Conservation (phyloP, 1,140 invertebrate genomes). For the Eumaeus atala region DNA sequence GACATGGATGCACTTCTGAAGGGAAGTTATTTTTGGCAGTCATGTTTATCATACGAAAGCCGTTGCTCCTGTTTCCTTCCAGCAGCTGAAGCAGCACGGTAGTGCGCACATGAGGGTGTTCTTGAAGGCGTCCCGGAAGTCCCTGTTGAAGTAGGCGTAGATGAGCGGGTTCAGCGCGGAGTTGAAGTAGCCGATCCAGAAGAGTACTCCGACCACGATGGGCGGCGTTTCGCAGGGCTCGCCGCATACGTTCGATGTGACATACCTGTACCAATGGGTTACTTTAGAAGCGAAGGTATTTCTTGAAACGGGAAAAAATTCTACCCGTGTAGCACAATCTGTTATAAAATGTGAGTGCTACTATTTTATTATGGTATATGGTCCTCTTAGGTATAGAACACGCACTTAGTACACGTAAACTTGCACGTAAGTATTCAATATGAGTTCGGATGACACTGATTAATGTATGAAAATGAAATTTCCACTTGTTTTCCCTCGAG, state of each 20-base stretch:
- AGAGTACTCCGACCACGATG: slow-evolving; percentile 85
- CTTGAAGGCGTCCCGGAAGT: slow-evolving; percentile 97
- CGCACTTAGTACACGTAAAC: too few species aligned
- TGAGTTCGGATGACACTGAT: too few species aligned
- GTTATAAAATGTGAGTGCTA: too few species aligned
- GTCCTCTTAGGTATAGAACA: too few species aligned
- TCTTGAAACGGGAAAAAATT: too few species aligned
- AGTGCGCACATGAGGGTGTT: slow-evolving; percentile 91
- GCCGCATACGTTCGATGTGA: slow-evolving; percentile 89
- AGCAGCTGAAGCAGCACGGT: slow-evolving; percentile 78
- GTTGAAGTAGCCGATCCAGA: slow-evolving; percentile 94
- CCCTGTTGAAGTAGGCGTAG: slow-evolving; percentile 98
- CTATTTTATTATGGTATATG: too few species aligned
- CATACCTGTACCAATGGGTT: slow-evolving; percentile 83
- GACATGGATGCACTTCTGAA: neutral
- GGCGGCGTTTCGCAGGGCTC: slow-evolving; percentile 87
- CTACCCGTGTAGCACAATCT: too few species aligned
- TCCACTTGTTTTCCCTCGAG: too few species aligned
- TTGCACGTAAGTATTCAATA: too few species aligned
- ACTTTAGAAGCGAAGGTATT: too few species aligned
- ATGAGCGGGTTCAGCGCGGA: slow-evolving; percentile 97
- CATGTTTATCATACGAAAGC: slow-evolving; percentile 47
- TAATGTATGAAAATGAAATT: too few species aligned
- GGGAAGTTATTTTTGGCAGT: too few species aligned
- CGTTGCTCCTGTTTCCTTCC: slow-evolving; percentile 60